Base-by-base conservation (phyloP, 2,888 invertebrate species). In the Agrenia bidenticulata region DNA sequence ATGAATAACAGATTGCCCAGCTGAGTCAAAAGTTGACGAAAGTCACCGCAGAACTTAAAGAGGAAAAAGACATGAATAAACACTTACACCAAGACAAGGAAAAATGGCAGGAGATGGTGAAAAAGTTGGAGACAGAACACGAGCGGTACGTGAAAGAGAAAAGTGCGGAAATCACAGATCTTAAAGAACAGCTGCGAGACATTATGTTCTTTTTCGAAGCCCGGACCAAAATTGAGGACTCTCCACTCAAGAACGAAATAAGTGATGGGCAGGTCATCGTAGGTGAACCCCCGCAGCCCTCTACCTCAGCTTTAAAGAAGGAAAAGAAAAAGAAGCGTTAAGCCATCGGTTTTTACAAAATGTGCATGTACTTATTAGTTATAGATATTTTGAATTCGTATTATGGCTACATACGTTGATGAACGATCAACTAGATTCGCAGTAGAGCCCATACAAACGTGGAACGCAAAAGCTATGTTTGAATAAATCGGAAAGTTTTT, bases 131-230 rank as follows among this genome's bases (percentile, higher is more conserved):
- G 73, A 81, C 83, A 63, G 83, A 81, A 41, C 76, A 82, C 57
- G 77, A 78, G 23, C 77, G 79, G 50, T 78, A 78, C 41, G 79
- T 78, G 61, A 77, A 78, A 42, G 75, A 77, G n/a, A 83, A 82
- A 72, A 78, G 78, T 15, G 49, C 80, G 54, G 88, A 95, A 85
- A 84, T 94, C n/a, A 75, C 81, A 0, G 94, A 95, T 21, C 83
- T 98, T 32, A 88, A 89, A 74, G 97, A 98, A 77, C 95, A 99
- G 83, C 84, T 99, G 9, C 85, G 92, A 39, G 99, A 99, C 83
- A 85, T 99, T 56, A 95, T 97, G 94, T 95, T 98, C 82, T 96
- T 90, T 80, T 86, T 99, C 77, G 93, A 96, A 75, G 96, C 95
- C 1, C 90, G 91, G 79, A 82, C 85, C 53, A 83, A 85, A 76